A percentile compares a stretch with the other conserved stretches of the same genome.
phyloP scores from a whole-genome alignment of 1,140 invertebrate genomes.

The Asbolus verrucosus region DNA sequence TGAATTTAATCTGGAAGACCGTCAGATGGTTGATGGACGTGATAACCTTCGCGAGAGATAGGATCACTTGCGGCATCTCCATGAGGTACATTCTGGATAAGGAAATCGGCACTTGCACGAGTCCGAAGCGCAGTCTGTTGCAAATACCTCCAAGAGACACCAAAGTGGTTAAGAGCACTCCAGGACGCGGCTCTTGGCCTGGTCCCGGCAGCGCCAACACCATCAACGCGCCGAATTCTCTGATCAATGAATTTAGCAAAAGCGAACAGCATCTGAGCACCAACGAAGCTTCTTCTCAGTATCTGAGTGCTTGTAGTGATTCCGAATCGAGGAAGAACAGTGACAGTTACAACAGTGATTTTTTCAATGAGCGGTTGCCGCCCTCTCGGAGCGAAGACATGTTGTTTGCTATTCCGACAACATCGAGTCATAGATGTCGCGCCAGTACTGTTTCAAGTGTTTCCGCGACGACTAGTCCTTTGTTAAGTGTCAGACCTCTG shows the following conservation, averaged over 20 bases:
- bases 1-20: constrained; percentile 91
- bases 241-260: constrained; percentile 82
- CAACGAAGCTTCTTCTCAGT: constrained; percentile 69
- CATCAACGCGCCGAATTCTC: constrained; percentile 63
- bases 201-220: constrained; percentile 78
- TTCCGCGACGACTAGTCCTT: constrained; percentile 75
- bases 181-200: constrained; percentile 84
- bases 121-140: constrained; percentile 67
- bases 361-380: constrained; percentile 67
- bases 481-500: constrained; percentile 72
- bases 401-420: constrained; percentile 69
- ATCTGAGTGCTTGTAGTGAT: constrained; percentile 67
- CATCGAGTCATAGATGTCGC: constrained; percentile 62
- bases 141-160: constrained; percentile 79
- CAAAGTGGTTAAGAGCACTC: constrained; percentile 80
- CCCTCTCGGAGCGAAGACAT: constrained; percentile 84
- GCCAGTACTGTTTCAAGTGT: constrained; percentile 70
- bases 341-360: constrained; percentile 70
- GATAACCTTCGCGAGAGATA: constrained; percentile 91
- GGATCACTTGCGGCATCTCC: constrained; percentile 63
- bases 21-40: constrained; percentile 96
- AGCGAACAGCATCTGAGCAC: constrained; percentile 82
- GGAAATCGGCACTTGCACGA: constrained; percentile 63
- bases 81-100: constrained; percentile 65
- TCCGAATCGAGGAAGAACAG: constrained; percentile 73